phyloP scores from a whole-genome alignment of 2,113 vertebrate genomes.

The Cephalopterus ornatus region DNA sequence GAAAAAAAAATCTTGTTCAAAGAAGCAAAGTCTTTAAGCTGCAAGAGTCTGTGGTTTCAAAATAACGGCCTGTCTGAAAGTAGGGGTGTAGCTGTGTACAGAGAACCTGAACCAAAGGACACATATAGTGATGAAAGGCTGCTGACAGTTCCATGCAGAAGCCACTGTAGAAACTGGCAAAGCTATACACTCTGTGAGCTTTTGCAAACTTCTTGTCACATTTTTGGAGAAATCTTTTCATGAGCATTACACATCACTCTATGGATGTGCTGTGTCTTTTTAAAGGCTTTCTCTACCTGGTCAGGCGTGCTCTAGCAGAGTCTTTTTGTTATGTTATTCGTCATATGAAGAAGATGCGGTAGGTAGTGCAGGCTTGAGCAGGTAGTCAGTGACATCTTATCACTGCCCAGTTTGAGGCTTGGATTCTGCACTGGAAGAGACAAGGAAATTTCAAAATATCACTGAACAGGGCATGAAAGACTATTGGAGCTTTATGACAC shows the following conservation, averaged over 20 bases:
- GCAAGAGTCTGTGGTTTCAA: background rate
- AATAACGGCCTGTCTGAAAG: background rate
- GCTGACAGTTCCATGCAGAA: background rate
- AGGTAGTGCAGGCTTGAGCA: background rate
- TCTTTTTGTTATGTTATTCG: background rate
- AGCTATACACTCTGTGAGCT: background rate
- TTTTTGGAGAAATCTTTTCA: background rate
- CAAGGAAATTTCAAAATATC: background rate
- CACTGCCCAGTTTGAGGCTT: background rate
- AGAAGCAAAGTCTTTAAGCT: background rate
- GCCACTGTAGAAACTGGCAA: background rate
- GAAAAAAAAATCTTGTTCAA: background rate
- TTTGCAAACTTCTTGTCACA: background rate
- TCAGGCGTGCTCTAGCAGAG: background rate
- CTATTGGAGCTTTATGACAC: background rate
- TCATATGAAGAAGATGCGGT: rapidly evolving
- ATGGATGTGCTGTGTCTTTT: background rate
- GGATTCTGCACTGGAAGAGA: background rate
- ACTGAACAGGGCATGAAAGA: background rate
- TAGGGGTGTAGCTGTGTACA: background rate
- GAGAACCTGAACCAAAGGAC: background rate
- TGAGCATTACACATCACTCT: background rate
- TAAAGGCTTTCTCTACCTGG: background rate
- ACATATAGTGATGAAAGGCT: background rate
- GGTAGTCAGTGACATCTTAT: background rate